A percentile compares a stretch with the other conserved stretches of the same genome.
These are phyloP conservation scores for Cynopterus sphinx DNA, from an alignment of 2,797 vertebrate species.

Conservation along the genomic window DNA sequence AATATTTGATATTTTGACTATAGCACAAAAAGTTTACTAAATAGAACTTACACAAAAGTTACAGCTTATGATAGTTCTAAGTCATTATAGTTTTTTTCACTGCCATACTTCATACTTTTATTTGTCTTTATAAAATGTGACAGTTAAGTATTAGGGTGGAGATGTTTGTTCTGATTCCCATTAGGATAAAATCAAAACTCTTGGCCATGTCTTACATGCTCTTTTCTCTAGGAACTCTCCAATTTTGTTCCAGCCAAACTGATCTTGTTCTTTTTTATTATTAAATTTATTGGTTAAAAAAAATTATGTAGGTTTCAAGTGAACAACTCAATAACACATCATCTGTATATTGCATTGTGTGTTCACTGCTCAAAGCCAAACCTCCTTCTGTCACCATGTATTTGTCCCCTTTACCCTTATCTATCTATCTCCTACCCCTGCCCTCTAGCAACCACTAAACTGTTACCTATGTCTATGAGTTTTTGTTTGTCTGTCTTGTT, in stretches of 20 bases:
- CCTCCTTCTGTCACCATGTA: too few species aligned
- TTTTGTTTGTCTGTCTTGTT: too few species aligned
- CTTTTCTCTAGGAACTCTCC: neutral
- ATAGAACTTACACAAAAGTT: neutral
- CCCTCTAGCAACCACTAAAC: too few species aligned
- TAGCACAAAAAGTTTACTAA: neutral
- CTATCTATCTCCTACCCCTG: too few species aligned
- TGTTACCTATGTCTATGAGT: too few species aligned
- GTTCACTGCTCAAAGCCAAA: too few species aligned
- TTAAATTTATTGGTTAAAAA: too few species aligned
- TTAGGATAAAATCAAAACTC: neutral
- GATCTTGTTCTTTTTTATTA: neutral
- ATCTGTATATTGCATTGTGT: too few species aligned
- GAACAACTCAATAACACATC: too few species aligned
- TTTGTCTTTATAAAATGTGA: neutral
- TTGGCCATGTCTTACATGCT: neutral
- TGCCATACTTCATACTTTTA: neutral
- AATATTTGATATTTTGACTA: slow-evolving; percentile 14
- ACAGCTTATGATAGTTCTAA: neutral
- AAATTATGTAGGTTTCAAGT: too few species aligned
- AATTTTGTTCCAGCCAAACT: neutral
- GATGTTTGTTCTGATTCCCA: neutral
- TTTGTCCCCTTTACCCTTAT: too few species aligned
- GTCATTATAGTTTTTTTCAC: neutral
- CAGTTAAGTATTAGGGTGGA: neutral